Evolutionary conservation across 2,113 vertebrate species (phyloP).

Genomic region (Hucho hucho): DNA sequence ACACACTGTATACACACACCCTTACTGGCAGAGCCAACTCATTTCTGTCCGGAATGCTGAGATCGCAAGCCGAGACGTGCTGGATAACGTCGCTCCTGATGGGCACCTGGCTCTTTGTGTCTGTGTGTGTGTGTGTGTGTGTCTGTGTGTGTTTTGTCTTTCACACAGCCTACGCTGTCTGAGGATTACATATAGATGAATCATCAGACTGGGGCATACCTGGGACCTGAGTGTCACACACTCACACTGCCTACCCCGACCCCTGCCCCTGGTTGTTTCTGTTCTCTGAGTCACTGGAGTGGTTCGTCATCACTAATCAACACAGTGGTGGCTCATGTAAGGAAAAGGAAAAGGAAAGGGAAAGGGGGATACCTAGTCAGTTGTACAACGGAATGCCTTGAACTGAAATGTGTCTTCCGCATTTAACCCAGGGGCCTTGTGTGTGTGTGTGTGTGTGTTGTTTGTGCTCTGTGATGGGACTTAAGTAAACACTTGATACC

Average conservation of each 20-base stretch:
- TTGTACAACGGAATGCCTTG: too few species aligned
- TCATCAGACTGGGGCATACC: slow-evolving; percentile 63
- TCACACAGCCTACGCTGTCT: slow-evolving; percentile 26
- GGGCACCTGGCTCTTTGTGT: slow-evolving; percentile 51
- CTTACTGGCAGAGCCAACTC: slow-evolving; percentile 47
- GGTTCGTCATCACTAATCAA: too few species aligned
- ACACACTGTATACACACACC: slow-evolving; percentile 1
- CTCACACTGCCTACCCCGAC: background rate
- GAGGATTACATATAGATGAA: slow-evolving; percentile 50
- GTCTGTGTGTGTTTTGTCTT: slow-evolving; percentile 23
- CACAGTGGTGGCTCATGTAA: slow-evolving; percentile 8
- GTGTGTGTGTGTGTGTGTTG: background rate
- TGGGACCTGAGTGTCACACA: slow-evolving; percentile 48
- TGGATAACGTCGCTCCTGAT: slow-evolving; percentile 47
- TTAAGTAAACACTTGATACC: slow-evolving; percentile 66
- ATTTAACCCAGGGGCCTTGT: too few species aligned
- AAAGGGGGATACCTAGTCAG: too few species aligned
- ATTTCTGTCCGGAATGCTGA: slow-evolving; percentile 60
- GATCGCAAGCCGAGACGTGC: slow-evolving; percentile 67
- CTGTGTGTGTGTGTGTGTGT: slow-evolving; percentile 13
- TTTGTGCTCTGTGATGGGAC: slow-evolving; percentile 29
- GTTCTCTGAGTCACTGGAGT: slow-evolving; percentile 31
- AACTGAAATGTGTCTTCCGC: too few species aligned
- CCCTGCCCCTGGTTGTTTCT: slow-evolving; percentile 42
- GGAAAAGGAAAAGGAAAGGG: too few species aligned